Conservation (phyloP, 2,797 vertebrate genomes). For the Gymnoscopelus microlampas region DNA sequence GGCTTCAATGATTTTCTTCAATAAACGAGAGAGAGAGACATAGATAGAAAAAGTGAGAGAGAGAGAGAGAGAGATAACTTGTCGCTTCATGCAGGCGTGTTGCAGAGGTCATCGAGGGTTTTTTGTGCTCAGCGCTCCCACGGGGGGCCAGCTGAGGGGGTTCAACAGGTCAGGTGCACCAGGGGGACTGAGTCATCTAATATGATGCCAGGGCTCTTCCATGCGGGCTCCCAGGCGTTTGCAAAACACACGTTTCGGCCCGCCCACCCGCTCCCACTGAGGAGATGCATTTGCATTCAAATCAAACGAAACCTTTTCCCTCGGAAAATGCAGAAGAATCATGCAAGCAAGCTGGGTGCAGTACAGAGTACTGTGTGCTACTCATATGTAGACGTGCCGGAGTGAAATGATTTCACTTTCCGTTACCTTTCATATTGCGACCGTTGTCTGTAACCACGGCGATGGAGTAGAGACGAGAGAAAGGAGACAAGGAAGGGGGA, state of each 20-base stretch:
- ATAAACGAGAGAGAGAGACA: constrained; percentile 66
- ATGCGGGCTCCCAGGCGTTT: constrained; percentile 13
- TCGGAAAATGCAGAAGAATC: constrained; percentile 62
- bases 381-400: constrained; percentile 14
- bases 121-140: constrained; percentile 21
- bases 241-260: constrained; percentile 27
- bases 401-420: constrained; percentile 56
- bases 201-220: constrained; percentile 22
- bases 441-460: constrained; percentile 91
- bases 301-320: constrained; percentile 15
- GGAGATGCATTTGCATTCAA: constrained; percentile 47
- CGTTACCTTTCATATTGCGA: constrained; percentile 95
- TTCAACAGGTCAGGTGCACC: constrained; percentile 31
- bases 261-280: neutral
- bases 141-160: constrained; percentile 24
- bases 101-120: constrained; percentile 49
- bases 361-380: constrained; percentile 44
- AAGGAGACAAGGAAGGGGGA: constrained; percentile 40
- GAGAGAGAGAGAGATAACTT: constrained; percentile 41
- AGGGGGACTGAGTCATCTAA: constrained; percentile 29
- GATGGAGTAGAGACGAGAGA: constrained; percentile 51
- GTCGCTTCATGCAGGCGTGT: constrained; percentile 64
- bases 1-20: constrained; percentile 54
- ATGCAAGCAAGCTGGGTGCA: constrained; percentile 80
- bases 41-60: constrained; percentile 32